Percentiles rank a stretch among this genome's conserved stretches.
These are phyloP conservation scores for Thelaira solivaga DNA, from an alignment of 2,888 invertebrate species.

Conservation along the genomic window DNA sequence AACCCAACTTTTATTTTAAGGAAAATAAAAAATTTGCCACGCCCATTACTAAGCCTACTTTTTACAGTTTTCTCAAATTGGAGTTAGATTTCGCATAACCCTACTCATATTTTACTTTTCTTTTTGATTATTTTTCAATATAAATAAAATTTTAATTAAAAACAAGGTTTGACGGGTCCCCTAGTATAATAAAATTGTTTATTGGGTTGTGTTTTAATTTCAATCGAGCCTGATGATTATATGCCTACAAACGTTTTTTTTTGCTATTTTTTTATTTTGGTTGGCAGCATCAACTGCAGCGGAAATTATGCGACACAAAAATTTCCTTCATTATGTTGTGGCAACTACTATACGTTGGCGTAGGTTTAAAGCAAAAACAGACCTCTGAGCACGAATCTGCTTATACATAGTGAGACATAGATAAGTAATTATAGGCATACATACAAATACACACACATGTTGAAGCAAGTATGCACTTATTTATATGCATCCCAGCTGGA, in stretches of 20 bases:
- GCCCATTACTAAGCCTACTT: no score
- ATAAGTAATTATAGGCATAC: not conserved
- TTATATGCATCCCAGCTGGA: not conserved
- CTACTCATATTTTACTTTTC: no score
- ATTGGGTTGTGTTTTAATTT: not conserved
- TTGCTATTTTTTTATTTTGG: constrained; percentile 1
- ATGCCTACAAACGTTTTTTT: not conserved
- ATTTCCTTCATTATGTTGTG: constrained; percentile 55
- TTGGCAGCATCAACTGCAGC: constrained; percentile 35
- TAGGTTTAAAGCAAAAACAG: not conserved
- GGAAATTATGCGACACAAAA: constrained; percentile 58
- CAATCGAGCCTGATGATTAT: constrained; percentile 6
- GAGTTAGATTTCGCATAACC: no score
- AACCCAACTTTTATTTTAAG: no score
- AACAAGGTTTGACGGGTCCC: no score
- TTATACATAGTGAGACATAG: not conserved
- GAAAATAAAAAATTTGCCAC: no score
- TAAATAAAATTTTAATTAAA: no score
- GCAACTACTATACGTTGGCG: not conserved
- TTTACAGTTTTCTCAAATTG: no score
- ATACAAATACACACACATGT: not conserved
- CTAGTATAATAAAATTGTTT: not conserved
- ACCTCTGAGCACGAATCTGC: constrained; percentile 12
- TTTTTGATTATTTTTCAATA: no score
- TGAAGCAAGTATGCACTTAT: not conserved